These are phyloP conservation scores for Tridacna gigas DNA, from an alignment of 2,888 invertebrate genomes.

Conservation along the genomic window DNA sequence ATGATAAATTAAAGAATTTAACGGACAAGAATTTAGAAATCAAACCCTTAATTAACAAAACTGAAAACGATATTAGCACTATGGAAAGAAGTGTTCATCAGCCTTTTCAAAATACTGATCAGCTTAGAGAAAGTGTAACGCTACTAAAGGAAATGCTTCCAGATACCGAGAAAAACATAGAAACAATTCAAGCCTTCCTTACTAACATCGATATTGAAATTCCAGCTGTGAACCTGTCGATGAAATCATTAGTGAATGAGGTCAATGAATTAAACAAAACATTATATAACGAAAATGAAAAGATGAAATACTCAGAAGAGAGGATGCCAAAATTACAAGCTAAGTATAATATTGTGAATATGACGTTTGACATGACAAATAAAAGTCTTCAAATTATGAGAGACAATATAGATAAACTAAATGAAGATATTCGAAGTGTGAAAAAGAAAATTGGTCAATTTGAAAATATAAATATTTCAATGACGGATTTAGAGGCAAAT, in stretches of 20 bases:
- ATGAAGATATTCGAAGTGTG: constrained; percentile 38
- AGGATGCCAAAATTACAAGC: constrained; percentile 39
- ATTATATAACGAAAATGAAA: constrained; percentile 40
- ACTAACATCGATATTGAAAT: constrained; percentile 24
- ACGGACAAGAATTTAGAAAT: not conserved
- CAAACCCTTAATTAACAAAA: not conserved
- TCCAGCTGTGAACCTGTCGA: constrained; percentile 24
- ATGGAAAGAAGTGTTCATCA: not conserved
- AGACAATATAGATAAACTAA: constrained; percentile 36
- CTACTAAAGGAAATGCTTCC: not conserved
- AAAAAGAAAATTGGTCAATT: constrained; percentile 43
- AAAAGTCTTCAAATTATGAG: constrained; percentile 46
- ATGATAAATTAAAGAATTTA: constrained; percentile 22
- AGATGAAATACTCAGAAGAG: constrained; percentile 32
- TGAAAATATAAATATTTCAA: constrained; percentile 49
- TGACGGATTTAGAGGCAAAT: constrained; percentile 42
- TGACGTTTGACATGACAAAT: constrained; percentile 52
- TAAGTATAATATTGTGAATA: constrained; percentile 35
- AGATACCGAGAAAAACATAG: not conserved
- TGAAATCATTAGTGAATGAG: constrained; percentile 10
- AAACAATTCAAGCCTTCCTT: not conserved
- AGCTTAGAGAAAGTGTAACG: not conserved
- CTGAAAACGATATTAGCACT: not conserved
- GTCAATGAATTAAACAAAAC: constrained; percentile 37
- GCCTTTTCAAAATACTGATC: not conserved